Percentiles rank a stretch among this genome's conserved stretches.
phyloP scores from a whole-genome alignment of 2,113 vertebrate species.

The Ceratotherium simum region DNA sequence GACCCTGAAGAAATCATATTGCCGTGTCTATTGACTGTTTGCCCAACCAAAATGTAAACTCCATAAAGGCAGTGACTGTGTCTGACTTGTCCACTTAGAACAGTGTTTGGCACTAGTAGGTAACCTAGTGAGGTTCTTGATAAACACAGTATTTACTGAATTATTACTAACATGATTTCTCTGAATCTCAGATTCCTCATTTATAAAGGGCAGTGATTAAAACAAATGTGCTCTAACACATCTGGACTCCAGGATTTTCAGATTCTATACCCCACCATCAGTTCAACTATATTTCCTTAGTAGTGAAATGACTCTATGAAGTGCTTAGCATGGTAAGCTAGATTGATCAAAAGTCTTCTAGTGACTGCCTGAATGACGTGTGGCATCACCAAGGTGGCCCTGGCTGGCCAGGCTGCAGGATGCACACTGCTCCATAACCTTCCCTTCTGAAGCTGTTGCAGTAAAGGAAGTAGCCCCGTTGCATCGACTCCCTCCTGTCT shows the following conservation, averaged over 20 bases:
- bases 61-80: background rate
- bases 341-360: background rate
- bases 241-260: background rate
- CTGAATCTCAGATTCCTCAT: background rate
- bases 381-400: background rate
- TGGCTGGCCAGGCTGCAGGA: background rate
- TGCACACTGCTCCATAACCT: background rate
- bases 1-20: background rate
- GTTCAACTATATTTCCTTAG: background rate
- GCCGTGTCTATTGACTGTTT: background rate
- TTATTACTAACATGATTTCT: background rate
- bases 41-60: background rate
- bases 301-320: background rate
- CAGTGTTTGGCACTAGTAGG: background rate
- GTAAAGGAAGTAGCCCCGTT: too few species aligned
- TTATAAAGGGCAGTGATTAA: background rate
- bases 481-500: background rate
- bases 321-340: background rate
- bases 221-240: background rate
- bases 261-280: rapidly evolving
- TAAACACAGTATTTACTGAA: background rate
- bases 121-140: background rate
- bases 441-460: background rate
- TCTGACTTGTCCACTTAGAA: background rate
- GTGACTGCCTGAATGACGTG: background rate